phyloP scores from a whole-genome alignment of 2,888 invertebrate genomes.

The Itoplectis maculator region DNA sequence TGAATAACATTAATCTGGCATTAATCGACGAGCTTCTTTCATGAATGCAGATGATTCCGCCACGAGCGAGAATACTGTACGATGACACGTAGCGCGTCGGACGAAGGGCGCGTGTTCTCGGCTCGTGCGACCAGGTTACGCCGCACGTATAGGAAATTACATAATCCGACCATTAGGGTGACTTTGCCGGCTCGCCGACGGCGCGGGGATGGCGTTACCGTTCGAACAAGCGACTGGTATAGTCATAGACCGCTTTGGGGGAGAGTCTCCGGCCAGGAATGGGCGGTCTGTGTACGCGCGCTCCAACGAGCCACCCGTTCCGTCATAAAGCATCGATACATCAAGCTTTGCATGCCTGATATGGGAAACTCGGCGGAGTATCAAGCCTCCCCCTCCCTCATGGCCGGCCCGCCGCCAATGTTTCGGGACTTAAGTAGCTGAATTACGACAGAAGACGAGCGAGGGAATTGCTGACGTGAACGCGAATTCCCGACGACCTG shows the following conservation, averaged over 20 bases:
- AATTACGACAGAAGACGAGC: constrained; percentile 73
- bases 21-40: constrained; percentile 56
- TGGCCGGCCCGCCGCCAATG: constrained; percentile 32
- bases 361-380: constrained; percentile 79
- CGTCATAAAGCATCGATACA: constrained; percentile 84
- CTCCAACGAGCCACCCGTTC: constrained; percentile 69
- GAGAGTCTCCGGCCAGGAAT: constrained; percentile 67
- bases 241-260: constrained; percentile 42
- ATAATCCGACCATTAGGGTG: constrained; percentile 83
- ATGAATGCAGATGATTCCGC: constrained; percentile 55
- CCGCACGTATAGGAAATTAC: constrained; percentile 69
- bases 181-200: constrained; percentile 77
- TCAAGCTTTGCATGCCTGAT: constrained; percentile 84
- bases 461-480: constrained; percentile 12
- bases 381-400: no score
- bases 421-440: constrained; percentile 73
- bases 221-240: constrained; percentile 20
- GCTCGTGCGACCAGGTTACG: constrained; percentile 65
- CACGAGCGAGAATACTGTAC: constrained; percentile 19
- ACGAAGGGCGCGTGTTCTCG: constrained; percentile 62
- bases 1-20: constrained; percentile 60
- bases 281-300: constrained; percentile 82
- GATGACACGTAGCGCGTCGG: constrained; percentile 19
- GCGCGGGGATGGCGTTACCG: constrained; percentile 67
- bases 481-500: constrained; percentile 13